These are phyloP conservation scores for Drosophila seguyi DNA, from an alignment of 1,140 invertebrate species.

Conservation along the genomic window DNA sequence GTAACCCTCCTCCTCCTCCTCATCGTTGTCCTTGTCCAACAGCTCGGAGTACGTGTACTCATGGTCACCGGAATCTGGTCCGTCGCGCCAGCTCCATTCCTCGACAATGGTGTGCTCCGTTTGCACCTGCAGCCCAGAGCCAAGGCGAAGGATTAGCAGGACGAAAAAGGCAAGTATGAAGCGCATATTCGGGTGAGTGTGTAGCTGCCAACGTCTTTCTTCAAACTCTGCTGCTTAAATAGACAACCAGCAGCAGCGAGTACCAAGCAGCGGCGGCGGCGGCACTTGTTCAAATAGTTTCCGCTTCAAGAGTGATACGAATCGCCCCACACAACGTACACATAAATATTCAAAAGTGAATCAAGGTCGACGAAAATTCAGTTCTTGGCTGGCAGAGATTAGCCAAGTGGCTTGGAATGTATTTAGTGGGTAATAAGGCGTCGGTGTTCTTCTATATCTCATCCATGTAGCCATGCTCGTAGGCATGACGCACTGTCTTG, in stretches of 20 bases:
- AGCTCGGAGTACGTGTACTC: constrained; percentile 23
- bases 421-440: constrained; percentile 10
- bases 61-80: constrained; percentile 2
- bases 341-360: constrained; percentile 67
- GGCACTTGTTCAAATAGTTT: constrained; percentile 58
- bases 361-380: constrained; percentile 46
- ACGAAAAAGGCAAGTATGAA: neutral
- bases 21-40: neutral
- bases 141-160: constrained; percentile 4
- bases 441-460: constrained; percentile 36
- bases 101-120: constrained; percentile 29
- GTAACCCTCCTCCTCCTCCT: neutral
- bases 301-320: neutral
- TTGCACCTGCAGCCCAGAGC: neutral
- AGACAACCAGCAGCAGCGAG: constrained; percentile 10
- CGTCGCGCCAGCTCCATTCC: constrained; percentile 34
- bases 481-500: constrained; percentile 58
- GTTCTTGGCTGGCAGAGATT: neutral
- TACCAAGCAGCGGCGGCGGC: neutral
- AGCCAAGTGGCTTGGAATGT: constrained; percentile 5
- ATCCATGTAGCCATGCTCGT: constrained; percentile 79
- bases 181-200: constrained; percentile 40
- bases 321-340: neutral
- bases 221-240: constrained; percentile 32
- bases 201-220: neutral